Evolutionary conservation across 2,888 invertebrate species (phyloP), one percentile per base, ranked within the genome.

Genomic region (Cheiracanthium punctorium): DNA sequence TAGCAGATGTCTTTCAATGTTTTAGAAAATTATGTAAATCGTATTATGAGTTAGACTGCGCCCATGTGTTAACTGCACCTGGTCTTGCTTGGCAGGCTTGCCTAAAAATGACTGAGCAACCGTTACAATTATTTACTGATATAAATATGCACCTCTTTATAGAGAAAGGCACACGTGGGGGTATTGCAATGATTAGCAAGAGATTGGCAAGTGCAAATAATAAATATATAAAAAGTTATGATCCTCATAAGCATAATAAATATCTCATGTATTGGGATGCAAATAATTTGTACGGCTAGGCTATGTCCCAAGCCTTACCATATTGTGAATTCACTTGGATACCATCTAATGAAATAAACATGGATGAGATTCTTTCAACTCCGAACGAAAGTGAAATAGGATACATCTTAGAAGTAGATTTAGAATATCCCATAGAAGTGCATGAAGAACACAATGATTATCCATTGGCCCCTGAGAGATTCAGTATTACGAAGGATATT

Each of bases 71-170:
- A 5, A 79, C 79, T 20, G 12, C 79, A 0, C 32, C 79, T 0
- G 90, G 90, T 12, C 87, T 91, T n/a, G n/a, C n/a, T n/a, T n/a
- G n/a, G n/a, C n/a, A n/a, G n/a, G n/a, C n/a, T n/a, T n/a, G n/a
- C n/a, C 20, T 91, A 24, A 90, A 90, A 88, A 88, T 88, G 41
- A 90, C 90, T n/a, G 73, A 82, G 69, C 88, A 90, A 32, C 41
- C 89, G 70, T 81, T 91, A 33, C 88, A 90, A 81, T 76, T 90
- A 41, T 79, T 91, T 7, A 86, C 88, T 43, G 90, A 91, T 80
- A 79, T 84, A 32, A 89, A 91, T n/a, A n/a, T n/a, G n/a, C n/a
- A n/a, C n/a, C n/a, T n/a, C n/a, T n/a, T n/a, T n/a, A n/a, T n/a
- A n/a, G 90, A 89, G 80, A 70, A 87, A 52, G 87, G 89, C 76